phyloP scores from a whole-genome alignment of 2,113 vertebrate genomes.

The Empidonax alnorum region DNA sequence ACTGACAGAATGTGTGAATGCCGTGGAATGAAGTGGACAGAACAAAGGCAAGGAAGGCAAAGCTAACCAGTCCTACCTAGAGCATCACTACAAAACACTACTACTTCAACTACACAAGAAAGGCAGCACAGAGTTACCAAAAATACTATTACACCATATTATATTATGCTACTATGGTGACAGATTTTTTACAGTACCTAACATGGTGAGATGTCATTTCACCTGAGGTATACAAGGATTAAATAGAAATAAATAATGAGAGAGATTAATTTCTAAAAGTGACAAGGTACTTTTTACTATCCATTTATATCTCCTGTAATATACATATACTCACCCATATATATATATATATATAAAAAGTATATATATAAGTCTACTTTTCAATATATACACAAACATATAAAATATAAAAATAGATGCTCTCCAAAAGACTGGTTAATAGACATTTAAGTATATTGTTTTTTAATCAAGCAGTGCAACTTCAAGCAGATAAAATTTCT shows the following conservation, averaged over 20 bases:
- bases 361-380: neutral
- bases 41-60: neutral
- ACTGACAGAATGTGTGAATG: neutral
- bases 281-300: neutral
- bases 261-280: neutral
- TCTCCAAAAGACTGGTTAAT: neutral
- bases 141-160: neutral
- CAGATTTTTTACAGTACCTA: slow-evolving; percentile 21
- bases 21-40: neutral
- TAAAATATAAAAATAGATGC: neutral
- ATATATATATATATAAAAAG: neutral
- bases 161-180: neutral
- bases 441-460: neutral
- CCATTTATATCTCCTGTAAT: neutral
- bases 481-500: neutral
- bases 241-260: neutral
- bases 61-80: neutral
- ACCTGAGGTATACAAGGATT: neutral
- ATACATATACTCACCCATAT: neutral
- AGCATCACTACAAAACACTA: neutral
- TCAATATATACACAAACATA: neutral
- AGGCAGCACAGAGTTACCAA: neutral
- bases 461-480: neutral
- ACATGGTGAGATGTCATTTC: neutral
- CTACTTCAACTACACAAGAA: neutral